Percentiles rank a stretch among this genome's conserved stretches.
Evolutionary conservation across 2,113 vertebrate species (phyloP).

Genomic region (Larimichthys polyactis): DNA sequence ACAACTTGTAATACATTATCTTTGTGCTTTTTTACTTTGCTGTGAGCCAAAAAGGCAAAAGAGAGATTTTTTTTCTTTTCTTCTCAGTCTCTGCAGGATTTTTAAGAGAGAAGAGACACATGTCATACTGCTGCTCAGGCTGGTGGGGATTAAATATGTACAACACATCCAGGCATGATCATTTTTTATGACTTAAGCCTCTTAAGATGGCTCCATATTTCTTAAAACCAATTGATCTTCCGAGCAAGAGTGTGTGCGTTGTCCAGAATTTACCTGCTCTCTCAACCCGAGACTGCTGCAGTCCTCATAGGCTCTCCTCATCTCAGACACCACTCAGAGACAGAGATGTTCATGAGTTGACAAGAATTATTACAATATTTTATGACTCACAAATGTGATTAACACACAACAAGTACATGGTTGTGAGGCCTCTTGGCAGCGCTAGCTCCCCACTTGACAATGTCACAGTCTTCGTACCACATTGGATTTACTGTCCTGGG

Average conservation of each 20-base stretch:
- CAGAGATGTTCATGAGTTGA: slow-evolving; percentile 69
- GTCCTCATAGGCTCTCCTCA: slow-evolving; percentile 53
- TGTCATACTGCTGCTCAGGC: slow-evolving; percentile 76
- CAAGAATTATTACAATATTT: slow-evolving; percentile 72
- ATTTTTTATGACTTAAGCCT: slow-evolving; percentile 84
- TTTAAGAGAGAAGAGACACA: slow-evolving; percentile 66
- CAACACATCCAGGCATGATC: slow-evolving; percentile 82
- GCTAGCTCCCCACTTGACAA: slow-evolving; percentile 51
- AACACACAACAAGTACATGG: slow-evolving; percentile 72
- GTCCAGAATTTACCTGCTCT: slow-evolving; percentile 74
- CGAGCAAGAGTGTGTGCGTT: slow-evolving; percentile 66
- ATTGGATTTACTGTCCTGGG: slow-evolving; percentile 77
- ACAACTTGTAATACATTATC: slow-evolving; percentile 50
- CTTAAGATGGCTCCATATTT: slow-evolving; percentile 83
- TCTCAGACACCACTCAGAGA: slow-evolving; percentile 56
- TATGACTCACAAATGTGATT: slow-evolving; percentile 74
- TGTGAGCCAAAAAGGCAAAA: slow-evolving; percentile 44
- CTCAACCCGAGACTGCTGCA: slow-evolving; percentile 45
- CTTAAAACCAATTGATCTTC: slow-evolving; percentile 80
- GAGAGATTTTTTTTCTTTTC: slow-evolving; percentile 43
- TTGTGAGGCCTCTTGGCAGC: slow-evolving; percentile 64
- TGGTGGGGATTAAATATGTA: slow-evolving; percentile 82
- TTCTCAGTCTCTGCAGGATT: slow-evolving; percentile 44
- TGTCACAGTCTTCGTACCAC: slow-evolving; percentile 67
- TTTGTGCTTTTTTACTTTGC: slow-evolving; percentile 49